Percentiles rank a stretch among this genome's conserved stretches.
Conservation (phyloP, 2,113 vertebrate species). For the Vulpes vulpes region DNA sequence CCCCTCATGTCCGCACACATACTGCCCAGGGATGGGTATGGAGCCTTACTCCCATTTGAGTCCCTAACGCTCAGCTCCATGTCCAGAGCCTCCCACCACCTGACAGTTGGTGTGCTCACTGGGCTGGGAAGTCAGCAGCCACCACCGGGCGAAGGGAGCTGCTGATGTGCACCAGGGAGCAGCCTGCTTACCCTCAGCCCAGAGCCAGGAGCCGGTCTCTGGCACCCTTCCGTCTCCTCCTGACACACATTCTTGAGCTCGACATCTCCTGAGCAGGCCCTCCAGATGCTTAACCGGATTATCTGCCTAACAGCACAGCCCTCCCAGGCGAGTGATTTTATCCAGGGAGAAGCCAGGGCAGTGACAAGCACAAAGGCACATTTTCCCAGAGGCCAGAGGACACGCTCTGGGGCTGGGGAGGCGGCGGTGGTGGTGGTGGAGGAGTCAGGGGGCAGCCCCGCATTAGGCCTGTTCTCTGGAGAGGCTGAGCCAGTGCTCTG, state of each 20-base stretch:
- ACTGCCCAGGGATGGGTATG: background rate
- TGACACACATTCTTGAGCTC: conserved; percentile 76
- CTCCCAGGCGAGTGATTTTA: conserved; percentile 38
- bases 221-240: background rate
- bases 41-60: background rate
- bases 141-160: background rate
- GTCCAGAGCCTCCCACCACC: background rate
- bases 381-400: background rate
- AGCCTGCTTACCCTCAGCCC: conserved; percentile 24
- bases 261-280: conserved; percentile 60
- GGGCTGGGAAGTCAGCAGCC: background rate
- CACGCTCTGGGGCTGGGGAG: background rate
- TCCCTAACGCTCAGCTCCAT: background rate
- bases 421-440: background rate
- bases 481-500: background rate
- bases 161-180: background rate
- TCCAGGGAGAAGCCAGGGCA: background rate
- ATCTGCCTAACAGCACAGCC: conserved; percentile 54
- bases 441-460: background rate
- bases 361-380: background rate
- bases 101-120: background rate
- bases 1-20: background rate
- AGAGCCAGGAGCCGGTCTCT: background rate
- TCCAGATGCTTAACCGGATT: conserved; percentile 69
- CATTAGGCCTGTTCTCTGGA: background rate